phyloP scores from a whole-genome alignment of 1,140 invertebrate species.

The Leptinotarsa defecta region DNA sequence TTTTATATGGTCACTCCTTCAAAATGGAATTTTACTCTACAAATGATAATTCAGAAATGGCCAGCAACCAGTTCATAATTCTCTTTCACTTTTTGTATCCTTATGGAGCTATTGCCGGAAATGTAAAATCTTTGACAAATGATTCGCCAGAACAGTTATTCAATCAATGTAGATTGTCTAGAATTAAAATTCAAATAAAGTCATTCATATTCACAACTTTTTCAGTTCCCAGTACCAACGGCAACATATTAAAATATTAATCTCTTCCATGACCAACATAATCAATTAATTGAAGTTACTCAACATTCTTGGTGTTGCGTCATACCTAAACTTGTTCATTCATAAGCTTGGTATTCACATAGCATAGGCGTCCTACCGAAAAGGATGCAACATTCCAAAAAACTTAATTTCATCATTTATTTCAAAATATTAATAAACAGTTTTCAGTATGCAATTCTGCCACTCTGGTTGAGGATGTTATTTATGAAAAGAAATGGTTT shows the following conservation, averaged over 20 bases:
- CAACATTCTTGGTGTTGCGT: slow-evolving; percentile 7
- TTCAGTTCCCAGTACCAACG: neutral
- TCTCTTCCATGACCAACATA: slow-evolving; percentile 5
- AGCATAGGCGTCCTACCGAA: neutral
- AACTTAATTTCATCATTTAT: no score
- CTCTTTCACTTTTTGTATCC: neutral
- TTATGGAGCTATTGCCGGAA: neutral
- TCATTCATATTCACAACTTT: neutral
- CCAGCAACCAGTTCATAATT: no score
- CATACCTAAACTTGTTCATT: slow-evolving; percentile 18
- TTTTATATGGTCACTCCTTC: no score
- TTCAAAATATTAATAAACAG: no score
- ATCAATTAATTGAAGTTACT: slow-evolving; percentile 6
- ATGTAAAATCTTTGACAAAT: neutral
- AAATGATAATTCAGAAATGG: no score
- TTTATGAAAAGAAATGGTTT: no score
- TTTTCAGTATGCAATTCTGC: no score
- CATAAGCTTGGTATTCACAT: slow-evolving; percentile 11
- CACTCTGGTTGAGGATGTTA: no score
- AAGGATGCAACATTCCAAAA: neutral
- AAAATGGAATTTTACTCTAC: no score
- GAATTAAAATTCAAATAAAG: slow-evolving; percentile 6
- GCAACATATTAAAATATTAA: slow-evolving; percentile 3
- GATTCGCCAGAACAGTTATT: neutral
- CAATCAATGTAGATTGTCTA: neutral